Evolutionary conservation across 2,888 invertebrate genomes (phyloP).

Genomic region (Amblyteles armatorius): DNA sequence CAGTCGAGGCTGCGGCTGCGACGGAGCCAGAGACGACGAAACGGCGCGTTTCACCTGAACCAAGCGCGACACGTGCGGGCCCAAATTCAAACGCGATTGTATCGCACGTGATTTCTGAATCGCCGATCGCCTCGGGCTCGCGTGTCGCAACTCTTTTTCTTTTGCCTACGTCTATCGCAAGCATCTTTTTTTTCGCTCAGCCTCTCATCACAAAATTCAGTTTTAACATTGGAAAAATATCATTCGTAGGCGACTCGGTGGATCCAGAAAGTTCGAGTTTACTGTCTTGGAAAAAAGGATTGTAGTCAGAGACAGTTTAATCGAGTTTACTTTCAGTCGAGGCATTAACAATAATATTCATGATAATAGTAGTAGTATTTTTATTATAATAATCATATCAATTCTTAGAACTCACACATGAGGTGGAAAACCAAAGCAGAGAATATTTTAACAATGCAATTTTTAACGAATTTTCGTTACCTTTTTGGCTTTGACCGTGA

Average conservation of each 20-base stretch:
- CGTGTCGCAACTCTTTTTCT: slow-evolving; percentile 31
- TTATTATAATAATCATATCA: no score
- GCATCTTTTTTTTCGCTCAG: slow-evolving; percentile 28
- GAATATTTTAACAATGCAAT: no score
- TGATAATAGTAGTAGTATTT: no score
- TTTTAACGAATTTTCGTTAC: no score
- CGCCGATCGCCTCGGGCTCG: slow-evolving; percentile 37
- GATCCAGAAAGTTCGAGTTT: no score
- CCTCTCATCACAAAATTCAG: neutral
- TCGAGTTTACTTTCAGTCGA: no score
- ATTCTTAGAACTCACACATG: no score
- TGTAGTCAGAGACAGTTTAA: no score
- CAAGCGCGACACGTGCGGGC: slow-evolving; percentile 53
- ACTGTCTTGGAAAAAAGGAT: no score
- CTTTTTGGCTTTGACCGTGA: no score
- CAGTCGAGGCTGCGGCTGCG: neutral
- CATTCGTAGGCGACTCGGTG: neutral
- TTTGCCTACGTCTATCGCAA: neutral
- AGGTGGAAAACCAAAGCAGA: no score
- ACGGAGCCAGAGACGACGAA: neutral
- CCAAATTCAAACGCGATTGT: slow-evolving; percentile 61
- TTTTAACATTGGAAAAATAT: neutral
- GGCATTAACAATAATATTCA: no score
- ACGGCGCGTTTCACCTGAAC: neutral
- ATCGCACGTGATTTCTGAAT: slow-evolving; percentile 66